phyloP scores from a whole-genome alignment of 2,888 invertebrate genomes.

The Allygus modestus region DNA sequence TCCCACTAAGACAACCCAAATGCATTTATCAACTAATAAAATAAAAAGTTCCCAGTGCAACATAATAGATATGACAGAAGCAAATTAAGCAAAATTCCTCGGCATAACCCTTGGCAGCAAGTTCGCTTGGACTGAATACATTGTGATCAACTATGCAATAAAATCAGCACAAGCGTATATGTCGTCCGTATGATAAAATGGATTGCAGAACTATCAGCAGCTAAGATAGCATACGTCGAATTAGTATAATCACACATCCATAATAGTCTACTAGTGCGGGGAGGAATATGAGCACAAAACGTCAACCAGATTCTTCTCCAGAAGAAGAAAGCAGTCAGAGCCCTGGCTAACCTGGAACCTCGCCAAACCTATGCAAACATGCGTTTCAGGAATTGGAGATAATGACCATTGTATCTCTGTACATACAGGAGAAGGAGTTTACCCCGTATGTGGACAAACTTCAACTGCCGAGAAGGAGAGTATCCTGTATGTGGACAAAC shows the following conservation, averaged over 20 bases:
- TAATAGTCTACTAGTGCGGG: no score
- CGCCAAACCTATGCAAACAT: neutral
- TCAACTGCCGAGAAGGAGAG: no score
- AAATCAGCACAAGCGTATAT: neutral
- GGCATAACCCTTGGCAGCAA: no score
- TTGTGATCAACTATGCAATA: neutral
- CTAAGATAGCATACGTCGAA: no score
- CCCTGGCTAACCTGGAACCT: neutral
- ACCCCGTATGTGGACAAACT: neutral
- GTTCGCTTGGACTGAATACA: no score
- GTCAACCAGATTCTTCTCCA: no score
- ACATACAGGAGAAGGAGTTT: neutral
- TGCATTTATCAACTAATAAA: neutral
- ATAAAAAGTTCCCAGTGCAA: neutral
- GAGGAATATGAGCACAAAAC: no score
- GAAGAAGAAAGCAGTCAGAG: neutral
- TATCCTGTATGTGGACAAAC: no score
- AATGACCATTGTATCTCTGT: neutral
- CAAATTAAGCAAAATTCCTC: no score
- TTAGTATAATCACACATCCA: no score
- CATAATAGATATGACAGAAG: no score
- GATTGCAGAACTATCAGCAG: neutral
- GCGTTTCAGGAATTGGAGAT: neutral
- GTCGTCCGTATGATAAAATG: neutral
- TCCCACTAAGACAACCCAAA: no score